phyloP scores from a whole-genome alignment of 2,888 invertebrate genomes.

The Anarsia innoxiella region DNA sequence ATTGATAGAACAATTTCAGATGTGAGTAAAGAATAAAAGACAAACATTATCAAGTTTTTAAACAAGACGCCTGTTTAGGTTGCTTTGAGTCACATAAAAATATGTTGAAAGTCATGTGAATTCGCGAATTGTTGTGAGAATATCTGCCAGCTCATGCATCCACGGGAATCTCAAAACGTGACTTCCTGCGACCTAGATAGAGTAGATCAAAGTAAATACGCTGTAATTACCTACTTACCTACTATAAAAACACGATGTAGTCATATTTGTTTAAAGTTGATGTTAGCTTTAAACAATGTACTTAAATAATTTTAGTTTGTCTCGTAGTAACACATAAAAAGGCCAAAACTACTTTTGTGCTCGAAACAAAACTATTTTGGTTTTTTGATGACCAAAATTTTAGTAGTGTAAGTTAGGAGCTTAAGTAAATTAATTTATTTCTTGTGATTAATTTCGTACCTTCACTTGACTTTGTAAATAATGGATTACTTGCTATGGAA shows the following conservation, averaged over 20 bases:
- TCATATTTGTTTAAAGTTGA: slow-evolving; percentile 49
- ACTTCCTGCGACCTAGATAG: slow-evolving; percentile 3
- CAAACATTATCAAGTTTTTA: too few species aligned
- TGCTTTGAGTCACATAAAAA: too few species aligned
- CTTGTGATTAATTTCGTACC: slow-evolving; percentile 66
- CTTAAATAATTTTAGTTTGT: slow-evolving; percentile 47
- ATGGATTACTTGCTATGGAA: slow-evolving; percentile 61
- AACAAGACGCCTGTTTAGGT: too few species aligned
- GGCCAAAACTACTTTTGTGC: slow-evolving; percentile 51
- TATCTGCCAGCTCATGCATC: too few species aligned
- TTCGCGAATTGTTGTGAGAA: too few species aligned
- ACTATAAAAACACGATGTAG: slow-evolving; percentile 27
- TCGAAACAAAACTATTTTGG: slow-evolving; percentile 38
- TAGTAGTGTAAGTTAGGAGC: slow-evolving; percentile 53
- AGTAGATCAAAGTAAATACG: slow-evolving; percentile 11
- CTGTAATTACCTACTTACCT: slow-evolving; percentile 12
- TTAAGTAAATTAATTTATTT: slow-evolving; percentile 62
- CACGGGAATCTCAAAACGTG: too few species aligned
- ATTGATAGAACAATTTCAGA: too few species aligned
- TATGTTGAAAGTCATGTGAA: too few species aligned
- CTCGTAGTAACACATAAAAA: slow-evolving; percentile 38
- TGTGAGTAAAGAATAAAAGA: too few species aligned
- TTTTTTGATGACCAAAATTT: slow-evolving; percentile 59
- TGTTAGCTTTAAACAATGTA: slow-evolving; percentile 51
- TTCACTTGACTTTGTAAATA: slow-evolving; percentile 69